A percentile compares a stretch with the other conserved stretches of the same genome.
These are phyloP conservation scores for Arbacia lixula DNA, from an alignment of 53 echinoderm and acorn worm species.

Conservation along the genomic window DNA sequence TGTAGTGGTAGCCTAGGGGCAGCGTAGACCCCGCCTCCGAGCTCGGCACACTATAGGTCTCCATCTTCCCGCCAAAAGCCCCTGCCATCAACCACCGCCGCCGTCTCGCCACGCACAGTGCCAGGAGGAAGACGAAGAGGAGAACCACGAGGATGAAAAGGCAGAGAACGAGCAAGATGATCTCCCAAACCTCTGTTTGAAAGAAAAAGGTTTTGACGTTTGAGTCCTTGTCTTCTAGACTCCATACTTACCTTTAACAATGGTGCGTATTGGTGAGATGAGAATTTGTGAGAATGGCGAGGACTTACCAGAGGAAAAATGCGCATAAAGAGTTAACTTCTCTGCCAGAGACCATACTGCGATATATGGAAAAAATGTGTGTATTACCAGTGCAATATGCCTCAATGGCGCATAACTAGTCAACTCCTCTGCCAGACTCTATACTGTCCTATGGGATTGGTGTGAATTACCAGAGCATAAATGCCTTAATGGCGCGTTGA, in stretches of 20 bases:
- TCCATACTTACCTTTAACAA: no score
- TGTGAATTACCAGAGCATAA: no score
- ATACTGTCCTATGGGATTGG: no score
- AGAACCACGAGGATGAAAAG: conserved; percentile 3
- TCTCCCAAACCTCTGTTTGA: background rate
- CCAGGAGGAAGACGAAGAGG: conserved; percentile 1
- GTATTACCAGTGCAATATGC: no score
- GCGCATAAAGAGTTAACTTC: no score
- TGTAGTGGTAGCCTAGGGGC: background rate
- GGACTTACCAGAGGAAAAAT: background rate
- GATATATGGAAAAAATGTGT: no score
- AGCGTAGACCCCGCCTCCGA: background rate
- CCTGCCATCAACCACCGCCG: background rate
- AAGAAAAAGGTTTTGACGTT: background rate
- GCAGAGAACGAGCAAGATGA: background rate
- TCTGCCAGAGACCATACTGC: no score
- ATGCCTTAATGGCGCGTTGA: no score
- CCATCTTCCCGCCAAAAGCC: background rate
- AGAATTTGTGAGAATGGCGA: no score
- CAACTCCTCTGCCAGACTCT: no score
- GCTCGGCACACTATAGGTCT: background rate
- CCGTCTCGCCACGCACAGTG: background rate
- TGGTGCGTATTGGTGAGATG: no score
- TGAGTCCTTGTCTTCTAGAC: background rate
- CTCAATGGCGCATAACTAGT: no score